These are phyloP conservation scores for Fulmarus glacialis DNA, from an alignment of 2,113 vertebrate species.

Conservation along the genomic window DNA sequence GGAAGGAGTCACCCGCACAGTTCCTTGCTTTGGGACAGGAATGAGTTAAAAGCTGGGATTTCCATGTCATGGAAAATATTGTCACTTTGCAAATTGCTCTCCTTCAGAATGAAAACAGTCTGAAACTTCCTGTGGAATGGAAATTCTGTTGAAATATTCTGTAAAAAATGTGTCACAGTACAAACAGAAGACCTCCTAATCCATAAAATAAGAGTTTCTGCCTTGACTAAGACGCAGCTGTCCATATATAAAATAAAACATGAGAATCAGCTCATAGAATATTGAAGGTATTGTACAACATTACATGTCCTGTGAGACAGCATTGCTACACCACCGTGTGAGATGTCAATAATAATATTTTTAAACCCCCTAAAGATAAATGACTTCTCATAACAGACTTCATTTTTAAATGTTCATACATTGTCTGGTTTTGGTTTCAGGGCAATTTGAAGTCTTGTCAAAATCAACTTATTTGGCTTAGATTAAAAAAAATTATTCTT, in stretches of 20 bases:
- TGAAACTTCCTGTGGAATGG: constrained; percentile 25
- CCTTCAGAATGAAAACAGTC: not conserved
- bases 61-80: constrained; percentile 34
- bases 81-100: not conserved
- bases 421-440: constrained; percentile 16
- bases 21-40: not conserved
- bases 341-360: not conserved
- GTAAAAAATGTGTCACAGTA: constrained; percentile 24
- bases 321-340: not conserved
- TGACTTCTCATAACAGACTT: not conserved
- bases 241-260: not conserved
- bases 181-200: constrained; percentile 6
- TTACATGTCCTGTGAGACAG: not conserved
- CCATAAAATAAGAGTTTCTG: not conserved
- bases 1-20: not conserved
- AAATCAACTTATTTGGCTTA: constrained; percentile 24
- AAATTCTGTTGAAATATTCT: constrained; percentile 49
- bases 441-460: not conserved
- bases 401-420: not conserved
- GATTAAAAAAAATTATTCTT: not conserved
- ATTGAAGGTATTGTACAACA: not conserved
- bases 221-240: not conserved
- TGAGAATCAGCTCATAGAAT: not conserved
- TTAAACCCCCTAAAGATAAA: not conserved
- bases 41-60: constrained; percentile 35